Base-by-base conservation (phyloP, 2,113 vertebrate species). In the Stigmatopora argus region DNA sequence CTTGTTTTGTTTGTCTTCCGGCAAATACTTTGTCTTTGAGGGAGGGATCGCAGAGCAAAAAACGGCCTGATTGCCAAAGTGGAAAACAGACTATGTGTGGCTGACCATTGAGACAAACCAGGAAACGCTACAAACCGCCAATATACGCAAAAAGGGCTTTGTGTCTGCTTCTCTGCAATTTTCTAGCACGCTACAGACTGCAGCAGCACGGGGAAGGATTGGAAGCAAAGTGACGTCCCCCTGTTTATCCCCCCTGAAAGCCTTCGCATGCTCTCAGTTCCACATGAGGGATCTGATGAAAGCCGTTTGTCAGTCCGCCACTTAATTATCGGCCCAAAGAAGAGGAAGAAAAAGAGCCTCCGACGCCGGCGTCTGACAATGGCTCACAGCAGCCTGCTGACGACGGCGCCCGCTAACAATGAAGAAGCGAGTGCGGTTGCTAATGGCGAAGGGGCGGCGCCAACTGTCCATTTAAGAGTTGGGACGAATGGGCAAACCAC, bases 251-350 rank as follows among this genome's bases (percentile, higher is more conserved):
- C 82, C 86, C 83, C 83, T 85, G 89, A 89, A 90, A 89, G 89
- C 88, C 86, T 90, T 90, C 83, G 64, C 88, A 81, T 85, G 87
- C 88, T 88, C 86, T 89, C 90, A 89, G 88, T 90, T 91, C 88
- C 89, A 90, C 88, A 89, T 88, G 89, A 91, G 86, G 81, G 84
- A 90, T 89, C 87, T 91, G 90, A 90, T 89, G 87, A 90, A 89
- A 89, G 85, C 88, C 70, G 82, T 91, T 89, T 90, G 87, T 91
- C 90, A 90, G 88, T 78, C 78, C 77, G 85, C 84, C 86, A 85
- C 88, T 90, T 90, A 90, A 91, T 91, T 89, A 91, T 89, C 88
- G 85, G 85, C 81, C 82, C 74, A 78, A 45, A 61, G 59, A 83
- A 85, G 86, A 86, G 70, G 74, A 85, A 45, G 59, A 83, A 84